phyloP scores from a whole-genome alignment of 2,113 vertebrate species.

The Ahaetulla prasina region DNA sequence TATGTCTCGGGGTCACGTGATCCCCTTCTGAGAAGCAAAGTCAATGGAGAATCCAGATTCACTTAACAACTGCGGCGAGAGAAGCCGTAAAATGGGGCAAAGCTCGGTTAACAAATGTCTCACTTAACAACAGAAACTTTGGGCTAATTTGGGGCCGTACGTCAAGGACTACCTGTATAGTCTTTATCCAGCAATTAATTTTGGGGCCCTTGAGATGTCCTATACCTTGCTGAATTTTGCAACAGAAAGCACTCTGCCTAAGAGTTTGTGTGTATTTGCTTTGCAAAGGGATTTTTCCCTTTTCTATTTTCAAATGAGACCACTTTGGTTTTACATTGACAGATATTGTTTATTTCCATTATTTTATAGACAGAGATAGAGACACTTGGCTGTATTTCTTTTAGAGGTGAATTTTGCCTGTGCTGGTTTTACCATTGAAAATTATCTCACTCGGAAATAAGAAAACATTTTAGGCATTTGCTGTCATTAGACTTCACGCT shows the following conservation, averaged over 20 bases:
- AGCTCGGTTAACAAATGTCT: too few species aligned
- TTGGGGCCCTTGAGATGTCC: too few species aligned
- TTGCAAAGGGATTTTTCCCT: neutral
- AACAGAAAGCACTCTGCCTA: neutral
- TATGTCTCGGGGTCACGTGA: too few species aligned
- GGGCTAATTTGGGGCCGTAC: too few species aligned
- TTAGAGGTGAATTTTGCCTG: neutral
- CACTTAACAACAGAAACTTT: too few species aligned
- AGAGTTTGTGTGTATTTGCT: neutral
- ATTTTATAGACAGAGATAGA: neutral
- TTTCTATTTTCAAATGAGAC: conserved; percentile 12
- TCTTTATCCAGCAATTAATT: neutral
- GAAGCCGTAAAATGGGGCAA: too few species aligned
- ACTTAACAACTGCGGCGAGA: too few species aligned
- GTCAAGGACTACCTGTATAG: too few species aligned
- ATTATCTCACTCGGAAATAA: neutral
- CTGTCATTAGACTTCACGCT: neutral
- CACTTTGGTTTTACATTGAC: neutral
- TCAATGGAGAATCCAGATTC: too few species aligned
- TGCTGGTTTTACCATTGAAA: neutral
- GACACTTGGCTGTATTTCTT: neutral
- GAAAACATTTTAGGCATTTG: neutral
- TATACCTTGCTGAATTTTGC: neutral
- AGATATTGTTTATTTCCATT: neutral
- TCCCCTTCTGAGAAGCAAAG: too few species aligned